phyloP scores from a whole-genome alignment of 2,888 invertebrate species.

The Punctoribates punctum region DNA sequence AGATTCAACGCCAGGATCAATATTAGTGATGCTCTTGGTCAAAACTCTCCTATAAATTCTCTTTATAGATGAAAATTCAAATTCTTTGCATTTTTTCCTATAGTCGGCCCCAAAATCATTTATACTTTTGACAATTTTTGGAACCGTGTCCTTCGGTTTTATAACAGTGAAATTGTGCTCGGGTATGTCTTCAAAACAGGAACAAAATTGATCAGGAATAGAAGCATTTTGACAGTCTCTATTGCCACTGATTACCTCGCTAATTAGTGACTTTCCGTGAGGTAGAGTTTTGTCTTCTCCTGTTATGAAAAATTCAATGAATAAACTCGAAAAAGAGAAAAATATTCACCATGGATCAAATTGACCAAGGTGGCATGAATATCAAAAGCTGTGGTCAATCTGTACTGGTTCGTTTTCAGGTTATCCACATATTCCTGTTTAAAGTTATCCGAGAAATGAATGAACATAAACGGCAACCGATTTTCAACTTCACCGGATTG shows the following conservation, averaged over 20 bases:
- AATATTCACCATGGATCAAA: conserved; percentile 48
- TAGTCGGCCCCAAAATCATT: too few species aligned
- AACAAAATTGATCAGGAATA: background rate
- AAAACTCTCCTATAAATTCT: too few species aligned
- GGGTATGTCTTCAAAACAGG: conserved; percentile 57
- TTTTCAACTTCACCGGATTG: conserved; percentile 58
- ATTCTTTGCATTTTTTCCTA: too few species aligned
- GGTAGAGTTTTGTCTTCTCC: too few species aligned
- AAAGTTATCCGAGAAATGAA: conserved; percentile 60
- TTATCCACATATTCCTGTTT: conserved; percentile 62
- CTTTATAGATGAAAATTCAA: too few species aligned
- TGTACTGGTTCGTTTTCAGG: conserved; percentile 56
- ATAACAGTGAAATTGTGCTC: conserved; percentile 57
- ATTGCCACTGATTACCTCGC: too few species aligned
- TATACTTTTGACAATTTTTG: too few species aligned
- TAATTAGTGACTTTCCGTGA: too few species aligned
- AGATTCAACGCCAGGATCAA: too few species aligned
- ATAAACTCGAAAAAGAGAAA: background rate
- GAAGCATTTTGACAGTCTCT: background rate
- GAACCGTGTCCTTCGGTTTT: too few species aligned
- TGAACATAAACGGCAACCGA: conserved; percentile 53
- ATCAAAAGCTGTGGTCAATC: conserved; percentile 55
- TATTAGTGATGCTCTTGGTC: too few species aligned
- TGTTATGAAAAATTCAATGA: background rate
- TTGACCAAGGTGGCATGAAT: conserved; percentile 53